A percentile compares a stretch with the other conserved stretches of the same genome.
Conservation (phyloP, 2,797 vertebrate species). For the Chaunax sp. region DNA sequence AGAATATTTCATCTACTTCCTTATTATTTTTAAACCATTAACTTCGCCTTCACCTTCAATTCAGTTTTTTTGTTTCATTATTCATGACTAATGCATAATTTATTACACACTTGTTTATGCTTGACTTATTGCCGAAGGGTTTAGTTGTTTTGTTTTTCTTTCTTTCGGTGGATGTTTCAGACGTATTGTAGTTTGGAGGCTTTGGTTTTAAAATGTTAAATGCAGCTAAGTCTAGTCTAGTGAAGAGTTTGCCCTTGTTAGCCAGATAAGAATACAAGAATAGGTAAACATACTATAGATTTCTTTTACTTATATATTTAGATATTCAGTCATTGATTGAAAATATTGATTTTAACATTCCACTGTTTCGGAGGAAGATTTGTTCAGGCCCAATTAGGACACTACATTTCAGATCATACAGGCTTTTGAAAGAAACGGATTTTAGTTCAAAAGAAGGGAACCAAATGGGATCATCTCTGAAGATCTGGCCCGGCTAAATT, state of each 20-base stretch:
- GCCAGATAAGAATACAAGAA: slow-evolving; percentile 21
- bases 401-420: background rate
- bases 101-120: slow-evolving; percentile 74
- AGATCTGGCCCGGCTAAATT: slow-evolving; percentile 25
- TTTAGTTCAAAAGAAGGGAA: background rate
- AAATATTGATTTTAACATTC: slow-evolving; percentile 12
- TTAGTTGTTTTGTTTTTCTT: slow-evolving; percentile 70
- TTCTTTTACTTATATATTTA: background rate
- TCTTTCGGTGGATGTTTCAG: slow-evolving; percentile 55
- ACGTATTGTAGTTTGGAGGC: slow-evolving; percentile 44
- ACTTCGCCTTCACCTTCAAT: slow-evolving; percentile 62
- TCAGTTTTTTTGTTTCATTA: slow-evolving; percentile 71
- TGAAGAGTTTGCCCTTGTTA: slow-evolving; percentile 32
- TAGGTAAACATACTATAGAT: slow-evolving; percentile 1
- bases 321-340: slow-evolving; percentile 26
- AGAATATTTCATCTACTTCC: slow-evolving; percentile 39
- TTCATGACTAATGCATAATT: slow-evolving; percentile 75
- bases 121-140: slow-evolving; percentile 66
- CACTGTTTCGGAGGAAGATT: background rate
- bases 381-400: background rate
- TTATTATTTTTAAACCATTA: slow-evolving; percentile 58
- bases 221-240: slow-evolving; percentile 31
- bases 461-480: no score
- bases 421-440: background rate
- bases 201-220: slow-evolving; percentile 49